These are phyloP conservation scores for Miichthys miiuy DNA, from an alignment of 2,797 vertebrate genomes.

Conservation along the genomic window DNA sequence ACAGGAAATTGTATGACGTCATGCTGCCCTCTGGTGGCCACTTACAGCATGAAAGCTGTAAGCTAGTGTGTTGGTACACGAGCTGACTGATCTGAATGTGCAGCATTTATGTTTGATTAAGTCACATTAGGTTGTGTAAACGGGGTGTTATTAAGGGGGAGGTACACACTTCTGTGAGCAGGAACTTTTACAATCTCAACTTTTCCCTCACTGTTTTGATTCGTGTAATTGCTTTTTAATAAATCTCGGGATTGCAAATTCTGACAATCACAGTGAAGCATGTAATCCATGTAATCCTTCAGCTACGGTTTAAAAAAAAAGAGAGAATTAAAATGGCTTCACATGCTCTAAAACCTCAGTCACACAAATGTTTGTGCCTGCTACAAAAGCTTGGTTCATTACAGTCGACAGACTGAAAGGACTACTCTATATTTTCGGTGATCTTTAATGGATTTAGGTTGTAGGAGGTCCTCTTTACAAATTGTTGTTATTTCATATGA, in stretches of 20 bases:
- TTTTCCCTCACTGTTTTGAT: neutral
- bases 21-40: constrained; percentile 78
- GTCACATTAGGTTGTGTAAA: neutral
- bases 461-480: too few relatives aligned
- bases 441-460: too few relatives aligned
- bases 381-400: too few relatives aligned
- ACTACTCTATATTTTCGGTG: too few relatives aligned
- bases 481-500: too few relatives aligned
- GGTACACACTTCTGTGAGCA: neutral
- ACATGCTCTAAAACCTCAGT: neutral
- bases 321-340: neutral
- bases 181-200: neutral
- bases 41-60: neutral
- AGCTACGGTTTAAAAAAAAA: neutral
- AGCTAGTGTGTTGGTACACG: neutral
- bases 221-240: neutral
- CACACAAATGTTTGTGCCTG: neutral
- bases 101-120: neutral
- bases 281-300: neutral
- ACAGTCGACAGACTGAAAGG: too few relatives aligned
- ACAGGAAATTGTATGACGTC: constrained; percentile 15
- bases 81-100: neutral
- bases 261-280: neutral
- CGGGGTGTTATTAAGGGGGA: neutral
- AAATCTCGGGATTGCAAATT: neutral